Base-by-base conservation (phyloP, 2,888 invertebrate genomes). In the Euspilapteryx auroguttella region DNA sequence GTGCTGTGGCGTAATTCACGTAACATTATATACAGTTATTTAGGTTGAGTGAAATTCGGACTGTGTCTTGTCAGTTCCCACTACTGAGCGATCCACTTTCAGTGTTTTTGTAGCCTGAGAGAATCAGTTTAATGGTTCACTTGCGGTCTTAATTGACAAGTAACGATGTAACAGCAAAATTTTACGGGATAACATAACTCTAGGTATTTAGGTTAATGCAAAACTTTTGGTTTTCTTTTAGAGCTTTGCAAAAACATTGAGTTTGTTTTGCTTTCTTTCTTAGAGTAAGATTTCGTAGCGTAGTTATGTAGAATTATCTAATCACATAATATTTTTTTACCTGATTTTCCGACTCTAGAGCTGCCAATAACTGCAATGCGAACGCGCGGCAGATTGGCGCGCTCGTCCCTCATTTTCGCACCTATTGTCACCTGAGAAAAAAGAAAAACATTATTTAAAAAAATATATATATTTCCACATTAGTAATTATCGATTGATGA, bases 291-390 rank as follows among this genome's bases (percentile, higher is more conserved):
- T n/a, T n/a, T n/a, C n/a, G n/a, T n/a, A n/a, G n/a, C n/a, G n/a
- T n/a, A n/a, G n/a, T n/a, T n/a, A n/a, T n/a, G n/a, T n/a, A n/a
- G n/a, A n/a, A n/a, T n/a, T n/a, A n/a, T n/a, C n/a, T n/a, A n/a
- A n/a, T n/a, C n/a, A n/a, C n/a, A n/a, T n/a, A n/a, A n/a, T n/a
- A 36, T 37, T 34, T 29, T 32, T 68, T 79, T 75, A 87, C 87
- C 87, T 59, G 87, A 87, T 80, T 88, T 88, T 49, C 88, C 87
- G 43, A 87, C 88, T 65, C 86, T 81, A 33, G 84, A 81, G 65
- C 84, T 86, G 44, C 87, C 88, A 42, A 87, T 81, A 39, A 88
- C 86, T 29, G 86, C 87, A 42, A 87, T 81, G 41, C 87, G 80
- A 33, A 87, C 85, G 45, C 84, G 82, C 35, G 84, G 81, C 39